Conservation (phyloP, 2,113 vertebrate species). For the Thamnophis sirtalis region DNA sequence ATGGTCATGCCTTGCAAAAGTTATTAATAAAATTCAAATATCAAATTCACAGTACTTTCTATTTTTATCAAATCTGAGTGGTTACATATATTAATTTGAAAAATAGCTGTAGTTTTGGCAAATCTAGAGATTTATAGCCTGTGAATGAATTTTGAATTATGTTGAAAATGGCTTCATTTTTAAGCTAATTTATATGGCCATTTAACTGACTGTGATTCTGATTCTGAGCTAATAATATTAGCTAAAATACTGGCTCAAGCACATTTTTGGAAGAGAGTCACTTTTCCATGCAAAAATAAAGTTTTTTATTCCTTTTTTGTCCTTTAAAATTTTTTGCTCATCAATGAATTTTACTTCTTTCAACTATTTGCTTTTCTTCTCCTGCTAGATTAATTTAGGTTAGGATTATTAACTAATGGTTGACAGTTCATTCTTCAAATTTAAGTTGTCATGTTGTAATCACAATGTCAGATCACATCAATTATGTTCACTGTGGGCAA, state of each 20-base stretch:
- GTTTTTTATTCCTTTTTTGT: not conserved
- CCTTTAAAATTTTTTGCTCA: not conserved
- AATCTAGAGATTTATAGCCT: not conserved
- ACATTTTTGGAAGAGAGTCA: not conserved
- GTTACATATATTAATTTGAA: not conserved
- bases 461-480: not conserved
- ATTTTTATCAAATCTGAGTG: not conserved
- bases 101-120: not conserved
- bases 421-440: not conserved
- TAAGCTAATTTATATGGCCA: not conserved
- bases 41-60: not conserved
- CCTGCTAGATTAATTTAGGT: not conserved
- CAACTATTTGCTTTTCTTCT: not conserved
- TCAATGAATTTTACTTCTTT: not conserved
- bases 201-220: not conserved
- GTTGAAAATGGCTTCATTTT: not conserved
- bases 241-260: not conserved
- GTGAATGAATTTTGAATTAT: not conserved
- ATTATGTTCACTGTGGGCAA: not conserved
- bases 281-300: not conserved
- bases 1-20: not conserved
- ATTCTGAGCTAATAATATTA: not conserved
- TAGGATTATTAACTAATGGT: not conserved
- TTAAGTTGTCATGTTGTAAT: not conserved
- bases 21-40: not conserved